Evolutionary conservation across 2,888 invertebrate genomes (phyloP), one percentile per base, ranked within the genome.

Genomic region (Coenonympha glycerion): DNA sequence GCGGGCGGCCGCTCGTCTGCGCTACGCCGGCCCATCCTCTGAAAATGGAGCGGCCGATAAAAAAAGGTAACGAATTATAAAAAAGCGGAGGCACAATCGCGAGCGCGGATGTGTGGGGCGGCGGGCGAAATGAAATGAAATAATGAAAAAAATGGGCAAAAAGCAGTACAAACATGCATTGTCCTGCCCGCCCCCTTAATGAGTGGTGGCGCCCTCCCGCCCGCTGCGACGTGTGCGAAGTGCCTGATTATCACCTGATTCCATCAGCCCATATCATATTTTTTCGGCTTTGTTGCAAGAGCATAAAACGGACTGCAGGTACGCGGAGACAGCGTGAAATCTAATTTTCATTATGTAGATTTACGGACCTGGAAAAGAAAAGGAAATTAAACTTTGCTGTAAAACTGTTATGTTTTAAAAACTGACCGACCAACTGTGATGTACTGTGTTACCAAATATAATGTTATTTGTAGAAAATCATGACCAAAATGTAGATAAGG

Each of bases 31-130:
- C 81, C 78, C 81, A 76, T 81, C 79, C 84, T 81, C 85, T 83
- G 86, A 84, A 86, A 86, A 85, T 87, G 86, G 85, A 83, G 74
- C 85, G 83, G 74, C 85, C 86, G 87, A 86, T 87, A 86, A 87
- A 86, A n/a, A 87, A 86, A 86, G 82, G 85, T 87, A 86, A 84
- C 86, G 86, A 86, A 87, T 86, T 85, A 86, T 87, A 87, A 87
- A 86, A 87, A 86, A 84, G 74, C 76, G 82, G 77, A 77, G 81
- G 82, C 77, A 82, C 86, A 85, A 84, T 85, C 85, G 84, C 80
- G 78, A 77, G 83, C 83, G 86, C 82, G 85, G 81, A 84, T 82
- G 85, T 80, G 85, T 81, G 85, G 83, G 72, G 72, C 70, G 86
- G 86, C 73, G 85, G 85, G 85, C 73, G 86, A 85, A 86, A 87